These are phyloP conservation scores for Stigmatopora argus DNA, from an alignment of 2,113 vertebrate species.

Conservation along the genomic window DNA sequence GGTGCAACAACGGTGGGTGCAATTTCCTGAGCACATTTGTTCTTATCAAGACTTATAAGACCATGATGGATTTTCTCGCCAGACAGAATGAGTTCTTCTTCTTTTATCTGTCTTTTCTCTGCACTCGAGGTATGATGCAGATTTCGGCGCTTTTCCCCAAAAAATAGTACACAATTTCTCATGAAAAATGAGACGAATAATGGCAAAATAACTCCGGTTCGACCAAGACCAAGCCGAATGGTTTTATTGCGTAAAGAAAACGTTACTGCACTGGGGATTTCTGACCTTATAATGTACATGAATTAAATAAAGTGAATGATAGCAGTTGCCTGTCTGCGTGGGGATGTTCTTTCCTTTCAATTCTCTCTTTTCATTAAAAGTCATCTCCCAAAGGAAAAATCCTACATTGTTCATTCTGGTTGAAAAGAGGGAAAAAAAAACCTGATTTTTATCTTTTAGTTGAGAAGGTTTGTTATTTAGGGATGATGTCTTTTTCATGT, in stretches of 20 bases:
- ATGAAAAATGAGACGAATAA: background rate
- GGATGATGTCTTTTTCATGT: constrained; percentile 37
- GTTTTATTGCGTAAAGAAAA: too few species aligned
- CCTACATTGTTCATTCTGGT: constrained; percentile 63
- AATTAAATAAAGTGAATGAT: background rate
- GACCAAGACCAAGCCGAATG: too few species aligned
- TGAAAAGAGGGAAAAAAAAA: constrained; percentile 37
- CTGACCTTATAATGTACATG: background rate
- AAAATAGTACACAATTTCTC: background rate
- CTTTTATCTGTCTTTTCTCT: background rate
- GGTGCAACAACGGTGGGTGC: background rate
- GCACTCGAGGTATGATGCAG: background rate
- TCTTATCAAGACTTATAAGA: constrained; percentile 3
- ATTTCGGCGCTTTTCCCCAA: background rate
- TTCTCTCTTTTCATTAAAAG: constrained; percentile 50
- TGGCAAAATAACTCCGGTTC: too few species aligned
- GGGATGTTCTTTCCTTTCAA: constrained; percentile 42
- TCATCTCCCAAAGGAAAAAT: constrained; percentile 55
- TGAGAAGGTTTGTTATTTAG: constrained; percentile 26
- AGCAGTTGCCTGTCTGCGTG: constrained; percentile 27
- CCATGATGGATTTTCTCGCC: background rate
- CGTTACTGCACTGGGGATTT: background rate
- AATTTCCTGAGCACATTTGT: background rate
- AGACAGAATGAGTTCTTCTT: background rate
- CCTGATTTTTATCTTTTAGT: constrained; percentile 57